Base-by-base conservation (phyloP, 1,140 invertebrate genomes). In the Sinonovacula constricta region DNA sequence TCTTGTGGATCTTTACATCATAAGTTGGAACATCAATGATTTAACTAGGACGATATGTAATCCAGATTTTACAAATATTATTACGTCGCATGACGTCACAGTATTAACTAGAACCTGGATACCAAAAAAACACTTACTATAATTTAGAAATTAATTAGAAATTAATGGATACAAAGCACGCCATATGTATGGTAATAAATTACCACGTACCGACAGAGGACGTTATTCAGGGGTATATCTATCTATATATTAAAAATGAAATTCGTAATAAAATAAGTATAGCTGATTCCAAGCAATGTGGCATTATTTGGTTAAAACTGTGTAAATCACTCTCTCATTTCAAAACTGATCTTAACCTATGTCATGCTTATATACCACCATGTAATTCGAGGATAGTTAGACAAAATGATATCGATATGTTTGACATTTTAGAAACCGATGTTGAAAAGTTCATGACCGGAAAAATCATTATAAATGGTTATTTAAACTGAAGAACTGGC, bases 131-230 rank as follows among this genome's bases (percentile, higher is more conserved):
- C 24, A 66, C n/a, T n/a, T n/a, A n/a, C n/a, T n/a, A n/a, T n/a
- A n/a, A n/a, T n/a, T n/a, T n/a, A 45, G n/a, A 31, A n/a, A 4
- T 15, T 30, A 66, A 30, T 66, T 49, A 36, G 24, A 66, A 14
- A 66, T 66, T 30, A 66, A 51, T 15, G 63, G 36, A 28, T 66
- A 26, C 51, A 18, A 12, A 12, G 14, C 3, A 2, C 49, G 33
- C 10, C 66, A 68, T 36, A 54, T 54, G 30, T 68, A 68, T 68
- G 66, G 66, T 3, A 68, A 68, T 54, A 68, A 68, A 39, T 34
- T 30, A 2, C 53, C 14, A 54, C 31, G 28, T 15, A 54, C 30
- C 2, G 34, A 1, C 22, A 68, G 56, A 31, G 66, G 66, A 12
- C 66, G 45, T 3, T 54, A 39, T 31, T 54, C 24, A 28, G 66